Base-by-base conservation (phyloP, 2,113 vertebrate species). In the Strix uralensis region DNA sequence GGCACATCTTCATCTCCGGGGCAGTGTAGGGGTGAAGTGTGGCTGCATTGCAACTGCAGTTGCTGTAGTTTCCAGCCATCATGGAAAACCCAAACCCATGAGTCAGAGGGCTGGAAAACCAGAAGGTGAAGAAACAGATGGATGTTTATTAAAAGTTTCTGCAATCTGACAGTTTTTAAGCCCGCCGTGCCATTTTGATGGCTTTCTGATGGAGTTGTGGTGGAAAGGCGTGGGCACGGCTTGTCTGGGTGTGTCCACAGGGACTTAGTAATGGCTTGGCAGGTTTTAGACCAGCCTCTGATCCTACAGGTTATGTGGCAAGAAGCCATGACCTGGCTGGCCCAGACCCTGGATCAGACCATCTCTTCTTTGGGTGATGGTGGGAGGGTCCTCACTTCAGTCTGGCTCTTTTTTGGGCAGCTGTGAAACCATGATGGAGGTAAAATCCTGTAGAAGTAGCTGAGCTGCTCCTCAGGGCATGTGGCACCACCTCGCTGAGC, bases 121-220 rank as follows among this genome's bases (percentile, higher is more conserved):
- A 89, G 73, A 63, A 92, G 74, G 42, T 90, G 74, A 92, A 90
- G 81, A 67, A 59, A 55, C 47, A 90, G 66, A 59, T 32, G n/a
- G 27, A 9, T 67, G 47, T 90, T 92, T 59, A 59, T 75, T 49
- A 54, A 40, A 85, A 49, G n/a, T 42, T 67, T 85, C 63, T 92
- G 46, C 66, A 71, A 36, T 66, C 26, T 87, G 51, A 70, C 36
- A 38, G 55, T 81, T 94, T 86, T 65, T 36, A 71, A 81, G 15
- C 6, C 42, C 2, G 2, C 23, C 4, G 1, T 2, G 1, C 15
- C 1, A 0, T 65, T 87, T 69, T 91, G 30, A 12, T 78, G 78
- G 27, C 46, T 88, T 74, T 82, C 82, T 0, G 0, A 40, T 4
- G 7, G 49, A 77, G 36, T 32, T 90, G 22, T 62, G 59, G 61